These are phyloP conservation scores for Calameuta idolon DNA, from an alignment of 2,888 invertebrate species.

Conservation along the genomic window DNA sequence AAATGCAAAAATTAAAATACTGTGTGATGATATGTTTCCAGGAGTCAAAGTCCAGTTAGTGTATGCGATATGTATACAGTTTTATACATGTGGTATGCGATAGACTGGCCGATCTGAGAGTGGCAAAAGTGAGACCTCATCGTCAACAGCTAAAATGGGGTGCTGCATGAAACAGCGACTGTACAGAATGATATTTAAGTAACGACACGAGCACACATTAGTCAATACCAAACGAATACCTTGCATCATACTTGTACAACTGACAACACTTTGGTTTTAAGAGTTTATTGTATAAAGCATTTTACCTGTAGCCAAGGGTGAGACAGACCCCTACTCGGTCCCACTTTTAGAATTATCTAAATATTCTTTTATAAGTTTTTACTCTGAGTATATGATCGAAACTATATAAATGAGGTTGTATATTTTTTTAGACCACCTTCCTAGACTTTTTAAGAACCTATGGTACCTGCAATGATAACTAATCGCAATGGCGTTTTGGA, in stretches of 20 bases:
- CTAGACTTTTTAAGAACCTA: constrained; percentile 29
- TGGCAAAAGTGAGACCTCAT: constrained; percentile 49
- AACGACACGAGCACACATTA: constrained; percentile 43
- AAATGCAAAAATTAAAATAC: constrained; percentile 20
- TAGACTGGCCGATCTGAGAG: constrained; percentile 50
- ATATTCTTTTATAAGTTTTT: constrained; percentile 26
- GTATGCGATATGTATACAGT: constrained; percentile 51
- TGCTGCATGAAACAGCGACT: constrained; percentile 48
- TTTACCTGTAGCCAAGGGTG: constrained; percentile 43
- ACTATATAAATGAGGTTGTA: constrained; percentile 33
- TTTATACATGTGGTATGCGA: constrained; percentile 50
- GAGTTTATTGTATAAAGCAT: constrained; percentile 51
- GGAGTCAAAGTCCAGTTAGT: constrained; percentile 58
- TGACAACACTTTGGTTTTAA: constrained; percentile 31
- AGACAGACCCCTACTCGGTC: constrained; percentile 14
- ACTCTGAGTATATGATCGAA: constrained; percentile 30
- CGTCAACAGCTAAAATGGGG: constrained; percentile 45
- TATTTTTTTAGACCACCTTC: constrained; percentile 35
- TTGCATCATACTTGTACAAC: constrained; percentile 23
- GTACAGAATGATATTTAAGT: constrained; percentile 49
- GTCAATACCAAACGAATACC: constrained; percentile 24
- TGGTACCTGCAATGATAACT: constrained; percentile 32
- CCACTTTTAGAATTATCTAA: not conserved
- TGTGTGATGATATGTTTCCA: constrained; percentile 56
- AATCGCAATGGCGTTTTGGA: constrained; percentile 30